phyloP scores from a whole-genome alignment of 2,113 vertebrate species.

The Camelus bactrianus region DNA sequence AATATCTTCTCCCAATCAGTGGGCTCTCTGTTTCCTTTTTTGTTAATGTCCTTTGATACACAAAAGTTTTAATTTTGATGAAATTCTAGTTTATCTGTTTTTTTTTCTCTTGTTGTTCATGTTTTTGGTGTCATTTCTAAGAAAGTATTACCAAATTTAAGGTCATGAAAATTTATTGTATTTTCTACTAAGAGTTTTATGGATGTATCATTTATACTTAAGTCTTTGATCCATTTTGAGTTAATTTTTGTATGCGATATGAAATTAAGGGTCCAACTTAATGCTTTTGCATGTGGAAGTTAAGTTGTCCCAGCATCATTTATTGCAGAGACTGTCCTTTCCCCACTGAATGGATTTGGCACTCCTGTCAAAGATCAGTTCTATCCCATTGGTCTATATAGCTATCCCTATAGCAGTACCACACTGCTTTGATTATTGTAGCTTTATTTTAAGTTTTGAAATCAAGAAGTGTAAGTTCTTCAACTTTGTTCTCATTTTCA shows the following conservation, averaged over 20 bases:
- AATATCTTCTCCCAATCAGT: neutral
- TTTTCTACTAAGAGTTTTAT: neutral
- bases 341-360: neutral
- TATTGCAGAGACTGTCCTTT: neutral
- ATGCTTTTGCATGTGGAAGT: neutral
- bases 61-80: neutral
- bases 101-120: neutral
- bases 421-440: neutral
- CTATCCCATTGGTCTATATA: neutral
- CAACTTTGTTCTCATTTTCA: neutral
- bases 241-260: neutral
- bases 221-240: neutral
- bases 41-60: neutral
- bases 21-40: neutral
- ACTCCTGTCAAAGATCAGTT: neutral
- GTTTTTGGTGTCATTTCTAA: neutral
- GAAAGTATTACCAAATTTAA: conserved; percentile 18
- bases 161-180: neutral
- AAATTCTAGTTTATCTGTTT: neutral
- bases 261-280: neutral
- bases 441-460: conserved; percentile 31
- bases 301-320: neutral
- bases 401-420: neutral
- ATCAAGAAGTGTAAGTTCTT: neutral
- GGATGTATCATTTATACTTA: neutral